phyloP scores from a whole-genome alignment of 1,140 invertebrate species.

The Nilaparvata lugens region DNA sequence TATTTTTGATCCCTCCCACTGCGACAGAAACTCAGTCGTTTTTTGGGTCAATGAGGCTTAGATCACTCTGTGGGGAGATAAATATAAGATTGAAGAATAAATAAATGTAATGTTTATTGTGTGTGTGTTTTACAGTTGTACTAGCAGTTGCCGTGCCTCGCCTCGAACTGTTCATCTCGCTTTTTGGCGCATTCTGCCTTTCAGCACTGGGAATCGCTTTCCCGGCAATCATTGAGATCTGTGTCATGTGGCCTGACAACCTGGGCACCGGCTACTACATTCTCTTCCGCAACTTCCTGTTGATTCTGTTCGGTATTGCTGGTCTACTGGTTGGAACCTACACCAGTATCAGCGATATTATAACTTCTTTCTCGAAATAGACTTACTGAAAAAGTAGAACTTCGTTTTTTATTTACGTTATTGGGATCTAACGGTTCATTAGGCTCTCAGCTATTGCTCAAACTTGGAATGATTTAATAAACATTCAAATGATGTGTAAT shows the following conservation, averaged over 20 bases:
- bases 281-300: slow-evolving; percentile 53
- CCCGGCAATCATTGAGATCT: slow-evolving; percentile 70
- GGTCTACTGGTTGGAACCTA: slow-evolving; percentile 62
- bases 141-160: slow-evolving; percentile 64
- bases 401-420: no score
- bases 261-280: slow-evolving; percentile 36
- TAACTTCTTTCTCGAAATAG: slow-evolving; percentile 29
- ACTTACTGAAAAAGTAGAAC: neutral
- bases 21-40: no score
- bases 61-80: no score
- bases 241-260: slow-evolving; percentile 44
- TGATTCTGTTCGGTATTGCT: slow-evolving; percentile 56
- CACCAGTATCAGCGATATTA: slow-evolving; percentile 51
- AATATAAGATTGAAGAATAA: no score
- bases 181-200: slow-evolving; percentile 72
- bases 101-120: no score
- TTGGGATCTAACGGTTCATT: no score
- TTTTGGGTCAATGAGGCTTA: no score
- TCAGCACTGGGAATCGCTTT: slow-evolving; percentile 73
- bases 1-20: no score
- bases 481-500: no score
- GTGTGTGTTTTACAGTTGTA: no score
- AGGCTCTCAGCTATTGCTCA: no score
- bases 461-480: no score
- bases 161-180: slow-evolving; percentile 72